Conservation (phyloP, 2,888 invertebrate genomes). For the Drosophila sordidula region DNA sequence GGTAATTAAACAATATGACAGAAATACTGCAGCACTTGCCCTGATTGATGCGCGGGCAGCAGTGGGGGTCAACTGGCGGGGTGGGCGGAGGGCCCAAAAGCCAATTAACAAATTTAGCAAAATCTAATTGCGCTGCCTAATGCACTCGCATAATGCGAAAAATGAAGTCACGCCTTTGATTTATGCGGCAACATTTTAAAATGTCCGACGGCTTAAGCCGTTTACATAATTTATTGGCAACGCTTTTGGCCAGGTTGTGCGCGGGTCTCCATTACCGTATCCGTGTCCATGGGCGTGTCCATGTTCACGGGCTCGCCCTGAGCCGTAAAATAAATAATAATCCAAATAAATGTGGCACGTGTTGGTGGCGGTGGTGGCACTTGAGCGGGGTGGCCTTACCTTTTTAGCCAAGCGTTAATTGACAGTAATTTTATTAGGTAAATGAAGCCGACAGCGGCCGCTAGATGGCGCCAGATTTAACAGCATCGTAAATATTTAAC, state of each 20-base stretch:
- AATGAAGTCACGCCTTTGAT: slow-evolving; percentile 61
- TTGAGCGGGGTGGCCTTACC: not conserved
- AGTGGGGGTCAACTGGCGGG: not conserved
- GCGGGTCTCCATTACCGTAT: not conserved
- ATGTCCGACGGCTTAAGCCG: slow-evolving; percentile 69
- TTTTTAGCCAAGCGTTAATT: slow-evolving; percentile 61
- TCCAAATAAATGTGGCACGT: slow-evolving; percentile 68
- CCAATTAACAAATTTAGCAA: slow-evolving; percentile 43
- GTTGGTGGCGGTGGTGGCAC: not conserved
- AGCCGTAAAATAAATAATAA: slow-evolving; percentile 75
- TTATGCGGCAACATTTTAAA: slow-evolving; percentile 61
- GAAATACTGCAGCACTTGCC: slow-evolving; percentile 75
- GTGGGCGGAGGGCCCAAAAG: slow-evolving; percentile 4
- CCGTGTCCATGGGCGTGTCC: not conserved
- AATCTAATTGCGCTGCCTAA: slow-evolving; percentile 52
- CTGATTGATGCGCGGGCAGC: slow-evolving; percentile 49
- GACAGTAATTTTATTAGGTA: slow-evolving; percentile 80
- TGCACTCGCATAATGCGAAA: slow-evolving; percentile 43
- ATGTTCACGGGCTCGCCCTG: slow-evolving; percentile 8
- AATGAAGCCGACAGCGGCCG: slow-evolving; percentile 54
- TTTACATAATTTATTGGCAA: slow-evolving; percentile 76
- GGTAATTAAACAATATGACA: slow-evolving; percentile 83
- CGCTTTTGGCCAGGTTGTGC: slow-evolving; percentile 32
- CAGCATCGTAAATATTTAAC: slow-evolving; percentile 77
- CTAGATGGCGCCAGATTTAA: slow-evolving; percentile 57